Percentiles rank a stretch among this genome's conserved stretches.
These are phyloP conservation scores for Crematogaster levior DNA, from an alignment of 2,888 invertebrate genomes.

Conservation along the genomic window DNA sequence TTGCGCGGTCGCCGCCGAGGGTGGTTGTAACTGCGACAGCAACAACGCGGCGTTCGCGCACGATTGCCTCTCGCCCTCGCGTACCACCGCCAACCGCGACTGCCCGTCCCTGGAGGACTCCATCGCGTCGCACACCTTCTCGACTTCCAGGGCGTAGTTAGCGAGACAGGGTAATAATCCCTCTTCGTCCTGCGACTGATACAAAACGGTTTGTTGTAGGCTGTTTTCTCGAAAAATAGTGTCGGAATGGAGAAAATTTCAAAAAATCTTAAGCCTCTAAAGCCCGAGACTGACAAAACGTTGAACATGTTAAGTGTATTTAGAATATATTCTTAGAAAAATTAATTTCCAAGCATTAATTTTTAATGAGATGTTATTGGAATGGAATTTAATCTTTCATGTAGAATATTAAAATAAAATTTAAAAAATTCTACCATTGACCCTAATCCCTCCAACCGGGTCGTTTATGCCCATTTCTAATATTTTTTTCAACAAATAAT, in stretches of 20 bases:
- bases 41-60: conserved; percentile 71
- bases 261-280: neutral
- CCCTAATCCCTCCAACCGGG: too few species aligned
- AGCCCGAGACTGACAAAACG: neutral
- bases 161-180: conserved; percentile 56
- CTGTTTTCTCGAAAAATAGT: neutral
- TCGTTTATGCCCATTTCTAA: too few species aligned
- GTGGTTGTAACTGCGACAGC: conserved; percentile 68
- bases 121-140: conserved; percentile 70
- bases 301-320: too few species aligned
- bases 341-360: neutral
- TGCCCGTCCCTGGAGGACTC: conserved; percentile 42
- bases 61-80: conserved; percentile 54
- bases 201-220: neutral
- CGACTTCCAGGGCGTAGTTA: conserved; percentile 66
- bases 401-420: neutral
- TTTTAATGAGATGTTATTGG: neutral
- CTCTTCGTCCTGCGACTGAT: conserved; percentile 65
- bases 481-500: too few species aligned
- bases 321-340: neutral
- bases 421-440: neutral
- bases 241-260: neutral
- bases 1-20: conserved; percentile 53
- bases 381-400: neutral
- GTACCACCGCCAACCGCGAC: neutral